Evolutionary conservation across 2,888 invertebrate genomes (phyloP), one percentile per base, ranked within the genome.

Genomic region (Phasia obesa): DNA sequence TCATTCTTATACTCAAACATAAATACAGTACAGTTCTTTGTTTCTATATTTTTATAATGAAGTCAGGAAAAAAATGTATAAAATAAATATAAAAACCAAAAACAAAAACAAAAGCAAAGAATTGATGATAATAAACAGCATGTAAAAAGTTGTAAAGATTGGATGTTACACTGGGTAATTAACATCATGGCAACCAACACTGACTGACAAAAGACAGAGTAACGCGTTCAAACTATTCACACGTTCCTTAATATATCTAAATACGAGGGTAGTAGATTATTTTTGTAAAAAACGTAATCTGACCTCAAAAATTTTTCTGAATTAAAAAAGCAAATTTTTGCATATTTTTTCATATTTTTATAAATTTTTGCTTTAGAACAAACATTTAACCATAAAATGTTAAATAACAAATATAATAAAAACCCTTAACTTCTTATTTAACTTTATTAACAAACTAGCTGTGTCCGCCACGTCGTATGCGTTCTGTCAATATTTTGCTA

Each of bases 121-220:
- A 62, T 47, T 62, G 55, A 25, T 62, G 69, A 70, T 80, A 69
- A 81, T 65, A 74, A 81, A 73, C 65, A 64, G 74, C 69, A 73
- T 77, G 71, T 85, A 77, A 82, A 81, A 85, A 76, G 79, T 81
- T 84, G 80, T 79, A 82, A 85, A 85, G 83, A 84, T 86, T 85
- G 87, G 88, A 87, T 87, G 89, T 88, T 86, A 89, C 88, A 80
- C 79, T 87, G 89, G 87, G 88, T 89, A 89, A 89, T 90, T 89
- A 90, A 89, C 89, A 89, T 87, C 81, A 84, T 79, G 83, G 76
- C 75, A 83, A 60, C 55, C 53, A 73, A 31, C 35, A 74, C 60
- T 38, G 78, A 65, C 73, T 75, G 75, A 81, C 67, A 74, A 67
- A 83, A 76, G 75, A 49, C 70, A 75, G n/a, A n/a, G 69, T 53